Conservation (phyloP, 2,113 vertebrate species). For the Ascaphus truei region DNA sequence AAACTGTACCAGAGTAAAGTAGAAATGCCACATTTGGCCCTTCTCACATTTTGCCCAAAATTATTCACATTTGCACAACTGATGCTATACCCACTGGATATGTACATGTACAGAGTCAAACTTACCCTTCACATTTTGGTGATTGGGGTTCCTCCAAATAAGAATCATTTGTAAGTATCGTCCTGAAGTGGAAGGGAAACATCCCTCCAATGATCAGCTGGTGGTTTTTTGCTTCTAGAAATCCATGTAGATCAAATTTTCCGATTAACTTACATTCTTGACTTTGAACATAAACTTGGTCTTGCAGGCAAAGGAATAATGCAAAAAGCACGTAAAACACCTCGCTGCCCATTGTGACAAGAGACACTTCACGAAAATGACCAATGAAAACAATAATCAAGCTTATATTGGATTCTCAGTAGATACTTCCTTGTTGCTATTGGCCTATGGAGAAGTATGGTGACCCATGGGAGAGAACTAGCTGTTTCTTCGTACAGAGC, state of each 20-base stretch:
- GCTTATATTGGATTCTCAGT: slow-evolving; percentile 10
- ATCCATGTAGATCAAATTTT: slow-evolving; percentile 67
- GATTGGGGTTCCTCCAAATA: slow-evolving; percentile 64
- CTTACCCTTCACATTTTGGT: slow-evolving; percentile 73
- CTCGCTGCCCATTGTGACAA: slow-evolving; percentile 4
- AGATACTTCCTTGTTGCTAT: not conserved
- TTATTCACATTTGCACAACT: no score
- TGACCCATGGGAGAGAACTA: not conserved
- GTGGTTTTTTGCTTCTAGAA: slow-evolving; percentile 67
- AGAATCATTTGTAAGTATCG: slow-evolving; percentile 57
- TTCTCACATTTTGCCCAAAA: no score
- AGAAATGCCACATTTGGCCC: no score
- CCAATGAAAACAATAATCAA: not conserved
- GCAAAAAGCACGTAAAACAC: slow-evolving; percentile 45
- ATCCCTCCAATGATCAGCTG: slow-evolving; percentile 70
- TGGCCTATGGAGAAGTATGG: not conserved
- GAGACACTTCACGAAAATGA: not conserved
- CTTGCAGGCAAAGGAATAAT: slow-evolving; percentile 40
- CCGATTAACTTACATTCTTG: slow-evolving; percentile 60
- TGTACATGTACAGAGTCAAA: no score
- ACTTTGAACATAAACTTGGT: slow-evolving; percentile 6
- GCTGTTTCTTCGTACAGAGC: slow-evolving; percentile 5
- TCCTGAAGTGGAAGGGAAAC: slow-evolving; percentile 71
- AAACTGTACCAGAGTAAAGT: no score
- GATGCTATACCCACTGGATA: no score